Evolutionary conservation across 2,888 invertebrate species (phyloP).

Genomic region (Trissolcus japonicus): DNA sequence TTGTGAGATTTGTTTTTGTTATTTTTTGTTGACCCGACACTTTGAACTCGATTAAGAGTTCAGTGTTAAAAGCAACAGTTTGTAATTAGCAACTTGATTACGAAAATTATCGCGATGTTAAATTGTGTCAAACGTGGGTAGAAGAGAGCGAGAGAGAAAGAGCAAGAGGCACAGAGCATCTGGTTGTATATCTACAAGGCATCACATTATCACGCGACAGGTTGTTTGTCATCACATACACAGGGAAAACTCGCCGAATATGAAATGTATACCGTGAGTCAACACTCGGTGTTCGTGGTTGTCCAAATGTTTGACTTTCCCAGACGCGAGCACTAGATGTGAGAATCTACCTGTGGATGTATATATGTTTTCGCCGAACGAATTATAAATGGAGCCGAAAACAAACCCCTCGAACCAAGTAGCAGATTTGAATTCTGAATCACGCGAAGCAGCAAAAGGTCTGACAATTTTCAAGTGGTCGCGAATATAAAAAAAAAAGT

Average conservation of each 20-base stretch:
- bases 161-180: slow-evolving; percentile 19
- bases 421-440: background rate
- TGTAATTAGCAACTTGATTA: slow-evolving; percentile 20
- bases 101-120: slow-evolving; percentile 5
- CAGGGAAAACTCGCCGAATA: slow-evolving; percentile 63
- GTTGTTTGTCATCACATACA: slow-evolving; percentile 69
- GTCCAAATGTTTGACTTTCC: slow-evolving; percentile 76
- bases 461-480: background rate
- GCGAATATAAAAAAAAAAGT: background rate
- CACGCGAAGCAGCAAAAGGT: background rate
- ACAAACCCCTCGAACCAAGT: slow-evolving; percentile 12
- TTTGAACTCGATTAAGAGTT: too few species aligned
- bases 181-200: slow-evolving; percentile 62
- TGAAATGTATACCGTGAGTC: slow-evolving; percentile 72
- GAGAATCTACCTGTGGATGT: slow-evolving; percentile 68
- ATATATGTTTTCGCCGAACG: slow-evolving; percentile 71
- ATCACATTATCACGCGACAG: slow-evolving; percentile 70
- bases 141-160: background rate
- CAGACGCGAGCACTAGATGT: slow-evolving; percentile 68
- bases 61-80: slow-evolving; percentile 14
- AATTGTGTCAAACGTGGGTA: slow-evolving; percentile 31
- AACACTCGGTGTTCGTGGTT: slow-evolving; percentile 71
- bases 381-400: slow-evolving; percentile 67
- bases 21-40: too few species aligned
- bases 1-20: too few species aligned